Conservation (phyloP, 2,888 invertebrate genomes). For the Parnassius apollo region DNA sequence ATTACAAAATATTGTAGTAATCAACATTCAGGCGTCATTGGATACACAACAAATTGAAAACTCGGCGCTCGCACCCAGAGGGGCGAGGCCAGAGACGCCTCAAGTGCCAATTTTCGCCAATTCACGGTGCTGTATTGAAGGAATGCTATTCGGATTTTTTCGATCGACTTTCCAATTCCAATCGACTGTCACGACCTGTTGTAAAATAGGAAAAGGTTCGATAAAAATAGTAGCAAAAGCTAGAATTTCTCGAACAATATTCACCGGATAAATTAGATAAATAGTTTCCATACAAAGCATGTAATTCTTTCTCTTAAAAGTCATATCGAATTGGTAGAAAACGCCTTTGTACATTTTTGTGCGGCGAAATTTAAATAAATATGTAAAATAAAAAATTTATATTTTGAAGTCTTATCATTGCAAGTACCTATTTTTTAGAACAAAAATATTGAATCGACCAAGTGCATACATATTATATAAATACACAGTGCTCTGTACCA, state of each 20-base stretch:
- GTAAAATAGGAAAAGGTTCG: slow-evolving; percentile 19
- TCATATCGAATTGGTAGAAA: too few species aligned
- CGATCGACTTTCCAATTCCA: slow-evolving; percentile 20
- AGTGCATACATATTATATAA: too few species aligned
- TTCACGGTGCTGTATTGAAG: slow-evolving; percentile 44
- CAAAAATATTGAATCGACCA: too few species aligned
- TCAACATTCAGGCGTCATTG: slow-evolving; percentile 3
- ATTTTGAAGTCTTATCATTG: too few species aligned
- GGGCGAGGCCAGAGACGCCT: slow-evolving; percentile 20
- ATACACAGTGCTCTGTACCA: too few species aligned
- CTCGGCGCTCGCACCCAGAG: background rate
- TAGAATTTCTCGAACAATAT: background rate
- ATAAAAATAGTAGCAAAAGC: slow-evolving; percentile 2
- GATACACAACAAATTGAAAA: slow-evolving; percentile 7
- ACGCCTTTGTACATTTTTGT: too few species aligned
- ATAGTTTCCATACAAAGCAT: background rate
- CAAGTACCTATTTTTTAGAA: too few species aligned
- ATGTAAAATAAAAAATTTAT: too few species aligned
- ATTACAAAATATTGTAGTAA: background rate
- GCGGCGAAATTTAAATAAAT: too few species aligned
- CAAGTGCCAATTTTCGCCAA: slow-evolving; percentile 49
- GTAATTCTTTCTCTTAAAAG: too few species aligned
- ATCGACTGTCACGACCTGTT: slow-evolving; percentile 20
- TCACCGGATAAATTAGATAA: background rate
- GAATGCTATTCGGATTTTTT: slow-evolving; percentile 36